Percentiles rank a stretch among this genome's conserved stretches.
These are phyloP conservation scores for Tridacna gigas DNA, from an alignment of 2,888 invertebrate genomes.

Conservation along the genomic window DNA sequence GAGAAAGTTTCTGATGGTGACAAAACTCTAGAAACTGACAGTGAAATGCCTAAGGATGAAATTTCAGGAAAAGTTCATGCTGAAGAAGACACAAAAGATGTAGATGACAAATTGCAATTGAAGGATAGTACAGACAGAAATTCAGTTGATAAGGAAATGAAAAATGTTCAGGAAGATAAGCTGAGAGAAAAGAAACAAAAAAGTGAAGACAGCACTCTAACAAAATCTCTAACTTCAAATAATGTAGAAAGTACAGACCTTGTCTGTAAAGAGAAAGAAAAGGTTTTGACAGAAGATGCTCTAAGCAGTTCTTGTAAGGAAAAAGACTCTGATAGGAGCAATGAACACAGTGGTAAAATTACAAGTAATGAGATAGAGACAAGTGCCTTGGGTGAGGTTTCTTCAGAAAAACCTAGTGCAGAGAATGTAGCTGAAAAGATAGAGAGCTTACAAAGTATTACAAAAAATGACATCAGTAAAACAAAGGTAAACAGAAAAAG, in stretches of 20 bases:
- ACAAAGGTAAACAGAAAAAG: constrained; percentile 80
- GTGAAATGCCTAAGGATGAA: not conserved
- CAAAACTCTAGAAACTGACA: not conserved
- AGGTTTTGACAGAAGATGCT: not conserved
- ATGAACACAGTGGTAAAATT: not conserved
- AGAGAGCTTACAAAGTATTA: not conserved
- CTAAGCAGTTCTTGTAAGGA: not conserved
- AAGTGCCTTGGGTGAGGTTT: not conserved
- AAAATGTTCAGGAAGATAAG: not conserved
- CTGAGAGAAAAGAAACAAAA: constrained; percentile 12
- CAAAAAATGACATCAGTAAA: not conserved
- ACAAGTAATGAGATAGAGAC: not conserved
- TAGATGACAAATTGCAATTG: not conserved
- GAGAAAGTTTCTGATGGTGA: not conserved
- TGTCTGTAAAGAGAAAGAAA: not conserved
- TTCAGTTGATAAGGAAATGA: not conserved
- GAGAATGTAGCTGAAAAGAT: not conserved
- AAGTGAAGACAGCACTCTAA: not conserved
- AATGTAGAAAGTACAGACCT: not conserved
- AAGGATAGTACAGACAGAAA: not conserved
- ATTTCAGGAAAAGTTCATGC: not conserved
- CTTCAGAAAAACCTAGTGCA: not conserved
- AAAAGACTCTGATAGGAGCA: not conserved
- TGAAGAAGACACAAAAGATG: not conserved
- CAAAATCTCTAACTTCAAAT: not conserved